Evolutionary conservation across 1,140 invertebrate species (phyloP), one percentile per base, ranked within the genome.

Genomic region (Achroia grisella): DNA sequence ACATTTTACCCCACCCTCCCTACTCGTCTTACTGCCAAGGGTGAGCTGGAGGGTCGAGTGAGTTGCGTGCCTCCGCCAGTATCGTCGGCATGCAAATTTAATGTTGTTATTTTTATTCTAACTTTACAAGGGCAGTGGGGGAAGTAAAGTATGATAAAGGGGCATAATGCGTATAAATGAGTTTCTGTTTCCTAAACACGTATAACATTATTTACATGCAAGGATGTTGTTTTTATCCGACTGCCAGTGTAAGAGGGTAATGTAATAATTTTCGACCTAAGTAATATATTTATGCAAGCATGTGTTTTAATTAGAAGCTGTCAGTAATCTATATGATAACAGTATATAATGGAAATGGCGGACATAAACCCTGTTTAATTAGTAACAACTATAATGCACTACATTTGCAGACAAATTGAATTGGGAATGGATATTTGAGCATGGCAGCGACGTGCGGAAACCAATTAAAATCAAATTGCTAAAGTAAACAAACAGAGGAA

Each of bases 381-480:
- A 9, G 30, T 11, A 23, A 23, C 17, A 23, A 23, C 17, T 3
- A 3, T 23, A 23, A 23, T 23, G 17, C 2, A 3, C 6, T 52
- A 44, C 40, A 52, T 47, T 17, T 29, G 28, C 46, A 44, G 44
- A 48, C 51, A 49, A 23, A 50, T 52, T 48, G 46, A 52, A 43
- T 49, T 56, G 48, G 30, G 40, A 52, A 49, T 34, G 8, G 44
- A 41, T 9, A 8, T 23, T 23, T 13, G 33, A 13, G 29, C 45
- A 32, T 27, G 39, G 34, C 15, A 42, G 28, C 30, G 31, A 30
- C 47, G 35, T 14, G 47, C 56, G 2, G 50, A 68, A 76, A 74
- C 62, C 68, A 77, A 79, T 79, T 79, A 72, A 79, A 81, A 71
- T 60, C 60, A 72, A 70, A 71, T 75, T 73, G 71, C 74, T 76